A percentile compares a stretch with the other conserved stretches of the same genome.
Conservation (phyloP, 2,888 invertebrate genomes). For the Athalia rosae region DNA sequence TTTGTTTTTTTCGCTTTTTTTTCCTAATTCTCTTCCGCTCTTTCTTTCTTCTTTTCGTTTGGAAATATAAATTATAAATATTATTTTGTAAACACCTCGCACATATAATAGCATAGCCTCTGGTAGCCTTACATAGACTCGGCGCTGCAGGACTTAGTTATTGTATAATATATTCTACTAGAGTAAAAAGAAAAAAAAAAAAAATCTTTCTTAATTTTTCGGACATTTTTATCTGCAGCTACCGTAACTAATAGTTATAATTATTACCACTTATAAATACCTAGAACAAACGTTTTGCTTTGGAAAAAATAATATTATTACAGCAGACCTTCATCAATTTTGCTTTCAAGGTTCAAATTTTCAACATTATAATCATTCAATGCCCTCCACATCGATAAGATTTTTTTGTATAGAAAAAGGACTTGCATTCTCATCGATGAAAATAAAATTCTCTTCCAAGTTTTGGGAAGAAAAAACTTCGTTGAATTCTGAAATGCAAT, state of each 20-base stretch:
- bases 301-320: slow-evolving; percentile 1
- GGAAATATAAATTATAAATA: slow-evolving; percentile 57
- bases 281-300: slow-evolving; percentile 24
- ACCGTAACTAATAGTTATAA: neutral
- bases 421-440: too few relatives aligned
- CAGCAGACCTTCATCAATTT: too few relatives aligned
- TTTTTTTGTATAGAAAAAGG: too few relatives aligned
- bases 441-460: too few relatives aligned
- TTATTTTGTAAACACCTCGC: slow-evolving; percentile 43
- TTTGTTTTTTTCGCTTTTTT: slow-evolving; percentile 36
- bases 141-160: too few relatives aligned
- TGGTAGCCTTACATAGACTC: slow-evolving; percentile 1
- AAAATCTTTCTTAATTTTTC: neutral
- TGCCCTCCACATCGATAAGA: too few relatives aligned
- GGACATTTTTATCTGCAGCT: neutral
- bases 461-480: too few relatives aligned
- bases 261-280: neutral
- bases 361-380: too few relatives aligned
- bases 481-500: too few relatives aligned
- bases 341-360: too few relatives aligned
- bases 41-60: slow-evolving; percentile 29
- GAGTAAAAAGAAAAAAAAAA: neutral
- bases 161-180: too few relatives aligned
- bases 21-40: slow-evolving; percentile 11
- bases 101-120: slow-evolving; percentile 24